These are phyloP conservation scores for Schizopygopsis malacanthus DNA, from an alignment of 2,797 vertebrate genomes.

Conservation along the genomic window DNA sequence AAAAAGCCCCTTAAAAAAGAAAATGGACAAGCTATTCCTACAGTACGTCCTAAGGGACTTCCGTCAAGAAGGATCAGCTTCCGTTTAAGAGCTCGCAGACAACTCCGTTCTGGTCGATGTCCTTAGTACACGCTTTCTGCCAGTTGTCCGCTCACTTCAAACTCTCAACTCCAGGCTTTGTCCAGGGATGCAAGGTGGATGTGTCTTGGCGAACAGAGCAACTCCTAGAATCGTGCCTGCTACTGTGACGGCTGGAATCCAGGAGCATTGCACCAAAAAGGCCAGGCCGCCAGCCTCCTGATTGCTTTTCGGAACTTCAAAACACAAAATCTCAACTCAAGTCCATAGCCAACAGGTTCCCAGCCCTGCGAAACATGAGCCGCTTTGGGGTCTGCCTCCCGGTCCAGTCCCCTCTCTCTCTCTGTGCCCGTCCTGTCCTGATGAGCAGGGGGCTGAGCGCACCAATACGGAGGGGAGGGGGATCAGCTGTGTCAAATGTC, in stretches of 20 bases:
- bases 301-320: conserved; percentile 70
- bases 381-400: conserved; percentile 80
- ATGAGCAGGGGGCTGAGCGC: conserved; percentile 76
- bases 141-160: conserved; percentile 50
- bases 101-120: conserved; percentile 37
- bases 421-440: conserved; percentile 80
- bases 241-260: conserved; percentile 70
- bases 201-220: conserved; percentile 62
- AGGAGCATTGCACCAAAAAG: conserved; percentile 73
- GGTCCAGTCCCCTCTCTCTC: conserved; percentile 71
- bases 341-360: conserved; percentile 74
- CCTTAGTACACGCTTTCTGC: conserved; percentile 31
- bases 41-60: conserved; percentile 45
- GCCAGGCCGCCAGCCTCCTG: conserved; percentile 58
- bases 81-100: conserved; percentile 47
- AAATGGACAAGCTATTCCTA: conserved; percentile 46
- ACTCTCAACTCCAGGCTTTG: conserved; percentile 55
- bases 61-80: conserved; percentile 43
- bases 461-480: conserved; percentile 54
- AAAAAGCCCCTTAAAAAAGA: conserved; percentile 30
- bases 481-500: conserved; percentile 63
- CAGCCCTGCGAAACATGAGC: conserved; percentile 89
- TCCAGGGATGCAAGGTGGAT: conserved; percentile 66
- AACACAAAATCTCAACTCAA: conserved; percentile 64
- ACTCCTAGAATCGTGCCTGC: conserved; percentile 74